Percentiles rank a stretch among this genome's conserved stretches.
Evolutionary conservation across 2,888 invertebrate genomes (phyloP).

Genomic region (Drosophila demipolita): DNA sequence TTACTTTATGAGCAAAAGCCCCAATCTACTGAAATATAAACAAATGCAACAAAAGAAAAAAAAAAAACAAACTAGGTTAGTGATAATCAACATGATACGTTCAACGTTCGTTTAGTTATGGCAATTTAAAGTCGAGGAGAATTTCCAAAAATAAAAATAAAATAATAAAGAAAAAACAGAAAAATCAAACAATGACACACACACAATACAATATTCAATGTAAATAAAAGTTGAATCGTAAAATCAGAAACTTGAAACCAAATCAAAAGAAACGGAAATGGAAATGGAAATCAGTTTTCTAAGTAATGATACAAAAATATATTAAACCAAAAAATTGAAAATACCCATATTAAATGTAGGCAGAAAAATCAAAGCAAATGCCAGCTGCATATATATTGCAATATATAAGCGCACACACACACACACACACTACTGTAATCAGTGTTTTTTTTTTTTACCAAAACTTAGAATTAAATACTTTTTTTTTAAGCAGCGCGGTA

Average conservation of each 20-base stretch:
- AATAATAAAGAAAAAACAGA: neutral
- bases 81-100: conserved; percentile 76
- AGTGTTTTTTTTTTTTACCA: conserved; percentile 47
- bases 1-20: conserved; percentile 57
- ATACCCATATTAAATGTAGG: conserved; percentile 39
- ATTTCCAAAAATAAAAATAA: conserved; percentile 5
- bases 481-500: conserved; percentile 55
- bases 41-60: neutral
- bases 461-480: conserved; percentile 51
- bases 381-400: conserved; percentile 19
- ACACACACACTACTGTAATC: conserved; percentile 42
- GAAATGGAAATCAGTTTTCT: conserved; percentile 39
- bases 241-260: conserved; percentile 1
- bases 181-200: conserved; percentile 17
- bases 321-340: conserved; percentile 19
- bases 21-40: conserved; percentile 18
- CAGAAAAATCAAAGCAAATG: conserved; percentile 51
- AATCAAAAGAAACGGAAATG: conserved; percentile 8
- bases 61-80: conserved; percentile 63
- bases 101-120: conserved; percentile 78
- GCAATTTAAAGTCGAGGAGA: conserved; percentile 50
- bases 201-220: conserved; percentile 56
- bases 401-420: conserved; percentile 17
- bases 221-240: conserved; percentile 58
- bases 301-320: conserved; percentile 40